Evolutionary conservation across 2,113 vertebrate genomes (phyloP).

Genomic region (Penelope pileata): DNA sequence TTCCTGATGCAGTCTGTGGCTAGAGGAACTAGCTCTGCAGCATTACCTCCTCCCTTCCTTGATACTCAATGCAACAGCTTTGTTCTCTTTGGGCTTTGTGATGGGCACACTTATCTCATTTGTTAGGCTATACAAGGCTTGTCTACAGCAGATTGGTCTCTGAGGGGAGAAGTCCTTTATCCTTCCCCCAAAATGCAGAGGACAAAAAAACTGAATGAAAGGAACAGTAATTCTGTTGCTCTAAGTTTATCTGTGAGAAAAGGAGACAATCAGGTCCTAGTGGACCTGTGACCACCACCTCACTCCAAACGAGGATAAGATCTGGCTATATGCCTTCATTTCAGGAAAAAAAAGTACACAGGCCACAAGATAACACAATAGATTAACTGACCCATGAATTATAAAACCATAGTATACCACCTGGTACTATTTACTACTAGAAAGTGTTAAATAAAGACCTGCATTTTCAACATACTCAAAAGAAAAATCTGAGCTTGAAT

Average conservation of each 20-base stretch:
- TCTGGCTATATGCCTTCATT: background rate
- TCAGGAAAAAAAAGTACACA: background rate
- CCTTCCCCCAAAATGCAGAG: background rate
- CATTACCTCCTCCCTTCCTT: background rate
- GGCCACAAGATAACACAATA: background rate
- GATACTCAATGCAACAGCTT: background rate
- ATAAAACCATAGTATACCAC: rapidly evolving
- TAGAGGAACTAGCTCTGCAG: background rate
- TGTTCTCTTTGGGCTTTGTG: background rate
- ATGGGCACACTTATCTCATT: background rate
- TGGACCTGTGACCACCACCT: background rate
- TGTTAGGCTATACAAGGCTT: background rate
- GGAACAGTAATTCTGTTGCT: background rate
- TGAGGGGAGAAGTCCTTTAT: background rate
- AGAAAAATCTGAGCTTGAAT: background rate
- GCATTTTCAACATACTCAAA: background rate
- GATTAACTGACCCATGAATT: background rate
- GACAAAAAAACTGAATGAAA: background rate
- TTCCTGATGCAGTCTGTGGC: background rate
- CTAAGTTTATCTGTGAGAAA: background rate
- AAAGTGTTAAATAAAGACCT: background rate
- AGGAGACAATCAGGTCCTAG: background rate
- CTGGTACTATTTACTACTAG: background rate
- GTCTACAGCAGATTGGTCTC: background rate
- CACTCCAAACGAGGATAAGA: background rate